phyloP scores from a whole-genome alignment of 1,140 invertebrate genomes.

The Sycophaga agraensis region DNA sequence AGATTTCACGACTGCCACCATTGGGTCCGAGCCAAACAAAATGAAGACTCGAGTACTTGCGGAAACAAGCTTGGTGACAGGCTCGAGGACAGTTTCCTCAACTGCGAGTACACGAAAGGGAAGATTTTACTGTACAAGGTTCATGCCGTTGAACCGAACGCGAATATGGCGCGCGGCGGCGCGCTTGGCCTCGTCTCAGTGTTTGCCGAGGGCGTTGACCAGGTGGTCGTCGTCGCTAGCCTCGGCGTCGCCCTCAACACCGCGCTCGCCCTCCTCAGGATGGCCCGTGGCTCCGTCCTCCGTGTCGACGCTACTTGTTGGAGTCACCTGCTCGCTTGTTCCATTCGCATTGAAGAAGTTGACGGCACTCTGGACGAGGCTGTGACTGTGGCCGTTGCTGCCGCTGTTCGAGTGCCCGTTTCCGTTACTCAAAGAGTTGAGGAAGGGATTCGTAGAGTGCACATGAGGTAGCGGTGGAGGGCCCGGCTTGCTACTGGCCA shows the following conservation, averaged over 20 bases:
- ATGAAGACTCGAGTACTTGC: too few species aligned
- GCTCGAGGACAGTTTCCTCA: too few species aligned
- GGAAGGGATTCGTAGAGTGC: slow-evolving; percentile 44
- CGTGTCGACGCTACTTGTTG: slow-evolving; percentile 64
- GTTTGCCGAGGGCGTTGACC: slow-evolving; percentile 32
- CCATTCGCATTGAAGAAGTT: slow-evolving; percentile 37
- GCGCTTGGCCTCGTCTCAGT: slow-evolving; percentile 16
- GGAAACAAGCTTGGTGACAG: too few species aligned
- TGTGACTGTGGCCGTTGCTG: slow-evolving; percentile 35
- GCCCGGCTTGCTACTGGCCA: neutral
- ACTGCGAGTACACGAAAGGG: neutral
- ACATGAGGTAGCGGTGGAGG: neutral
- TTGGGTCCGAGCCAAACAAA: too few species aligned
- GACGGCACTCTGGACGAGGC: slow-evolving; percentile 37
- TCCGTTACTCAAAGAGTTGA: slow-evolving; percentile 43
- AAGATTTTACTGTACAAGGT: slow-evolving; percentile 18
- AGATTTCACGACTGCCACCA: too few species aligned
- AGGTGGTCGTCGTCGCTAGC: slow-evolving; percentile 60
- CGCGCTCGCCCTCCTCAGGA: slow-evolving; percentile 52
- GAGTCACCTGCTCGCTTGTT: slow-evolving; percentile 59
- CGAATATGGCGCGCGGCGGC: too few species aligned
- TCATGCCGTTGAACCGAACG: too few species aligned
- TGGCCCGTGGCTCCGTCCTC: slow-evolving; percentile 60
- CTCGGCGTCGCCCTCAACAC: slow-evolving; percentile 64
- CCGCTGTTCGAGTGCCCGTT: slow-evolving; percentile 40